These are phyloP conservation scores for Atethmia centrago DNA, from an alignment of 2,888 invertebrate species.

Conservation along the genomic window DNA sequence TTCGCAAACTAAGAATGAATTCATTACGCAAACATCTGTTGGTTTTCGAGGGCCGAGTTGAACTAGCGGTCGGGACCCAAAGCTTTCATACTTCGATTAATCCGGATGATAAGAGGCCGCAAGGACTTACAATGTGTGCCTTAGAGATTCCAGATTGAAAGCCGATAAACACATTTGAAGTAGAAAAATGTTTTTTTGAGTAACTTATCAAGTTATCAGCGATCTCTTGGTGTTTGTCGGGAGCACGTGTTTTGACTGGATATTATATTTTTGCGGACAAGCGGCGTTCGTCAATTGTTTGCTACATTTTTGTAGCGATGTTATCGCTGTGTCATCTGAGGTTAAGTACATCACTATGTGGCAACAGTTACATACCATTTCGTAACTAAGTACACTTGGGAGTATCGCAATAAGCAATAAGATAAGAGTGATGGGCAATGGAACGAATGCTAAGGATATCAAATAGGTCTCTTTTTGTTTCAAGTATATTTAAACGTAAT, in stretches of 20 bases:
- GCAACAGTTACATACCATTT: constrained; percentile 63
- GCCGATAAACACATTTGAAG: constrained; percentile 88
- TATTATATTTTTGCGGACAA: constrained; percentile 79
- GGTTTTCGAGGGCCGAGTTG: constrained; percentile 76
- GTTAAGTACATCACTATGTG: constrained; percentile 69
- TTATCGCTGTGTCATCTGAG: constrained; percentile 75
- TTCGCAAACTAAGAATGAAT: constrained; percentile 59
- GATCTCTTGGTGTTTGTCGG: constrained; percentile 72
- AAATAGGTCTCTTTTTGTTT: constrained; percentile 31
- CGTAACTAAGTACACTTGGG: constrained; percentile 62
- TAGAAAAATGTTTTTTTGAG: constrained; percentile 81
- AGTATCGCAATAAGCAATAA: constrained; percentile 48
- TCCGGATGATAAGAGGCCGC: constrained; percentile 84
- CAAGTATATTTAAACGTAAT: constrained; percentile 34
- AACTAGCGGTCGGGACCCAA: constrained; percentile 81
- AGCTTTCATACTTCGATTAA: constrained; percentile 84
- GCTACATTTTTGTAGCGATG: constrained; percentile 74
- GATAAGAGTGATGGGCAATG: constrained; percentile 52
- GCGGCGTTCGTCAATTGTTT: constrained; percentile 79
- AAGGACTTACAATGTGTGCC: constrained; percentile 88
- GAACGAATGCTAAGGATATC: constrained; percentile 41
- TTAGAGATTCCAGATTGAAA: constrained; percentile 88
- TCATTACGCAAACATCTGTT: constrained; percentile 73
- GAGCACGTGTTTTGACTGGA: constrained; percentile 87
- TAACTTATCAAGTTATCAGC: constrained; percentile 81